A percentile compares a stretch with the other conserved stretches of the same genome.
Conservation (phyloP, 2,797 vertebrate species). For the Peromyscus aztecus region DNA sequence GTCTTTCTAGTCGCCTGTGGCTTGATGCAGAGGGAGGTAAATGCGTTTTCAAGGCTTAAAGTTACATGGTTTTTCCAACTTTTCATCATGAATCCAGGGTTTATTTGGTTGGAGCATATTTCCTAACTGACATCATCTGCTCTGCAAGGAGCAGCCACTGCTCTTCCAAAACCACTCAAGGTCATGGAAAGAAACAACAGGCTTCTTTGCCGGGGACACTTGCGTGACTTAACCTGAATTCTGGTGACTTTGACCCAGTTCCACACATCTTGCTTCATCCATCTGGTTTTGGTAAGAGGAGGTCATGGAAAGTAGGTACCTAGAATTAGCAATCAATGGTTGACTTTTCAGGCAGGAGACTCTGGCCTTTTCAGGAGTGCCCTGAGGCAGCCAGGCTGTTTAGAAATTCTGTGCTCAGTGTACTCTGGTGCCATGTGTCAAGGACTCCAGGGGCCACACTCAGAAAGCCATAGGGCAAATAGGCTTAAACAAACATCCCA, state of each 20-base stretch:
- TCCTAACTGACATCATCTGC: conserved; percentile 55
- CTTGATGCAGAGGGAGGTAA: not conserved
- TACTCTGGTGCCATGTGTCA: not conserved
- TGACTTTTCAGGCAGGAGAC: conserved; percentile 50
- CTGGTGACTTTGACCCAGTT: conserved; percentile 68
- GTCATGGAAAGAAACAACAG: conserved; percentile 38
- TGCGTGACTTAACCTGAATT: conserved; percentile 61
- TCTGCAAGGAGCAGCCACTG: not conserved
- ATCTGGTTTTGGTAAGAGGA: not conserved
- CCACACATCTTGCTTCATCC: not conserved
- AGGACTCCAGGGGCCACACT: not conserved
- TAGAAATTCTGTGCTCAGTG: conserved; percentile 35
- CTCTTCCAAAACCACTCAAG: not conserved
- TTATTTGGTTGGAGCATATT: conserved; percentile 56
- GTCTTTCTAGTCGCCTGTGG: not conserved
- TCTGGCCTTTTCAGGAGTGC: not conserved
- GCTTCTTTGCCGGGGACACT: conserved; percentile 22
- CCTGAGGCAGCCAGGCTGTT: conserved; percentile 3
- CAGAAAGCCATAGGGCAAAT: not conserved
- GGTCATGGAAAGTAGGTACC: not conserved
- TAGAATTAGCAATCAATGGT: conserved; percentile 12
- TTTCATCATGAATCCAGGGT: conserved; percentile 55
- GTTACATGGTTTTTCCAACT: conserved; percentile 32
- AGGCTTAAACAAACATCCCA: conserved; percentile 32
- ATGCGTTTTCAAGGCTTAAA: conserved; percentile 43